Conservation (phyloP, 2,113 vertebrate species). For the Cervus canadensis region DNA sequence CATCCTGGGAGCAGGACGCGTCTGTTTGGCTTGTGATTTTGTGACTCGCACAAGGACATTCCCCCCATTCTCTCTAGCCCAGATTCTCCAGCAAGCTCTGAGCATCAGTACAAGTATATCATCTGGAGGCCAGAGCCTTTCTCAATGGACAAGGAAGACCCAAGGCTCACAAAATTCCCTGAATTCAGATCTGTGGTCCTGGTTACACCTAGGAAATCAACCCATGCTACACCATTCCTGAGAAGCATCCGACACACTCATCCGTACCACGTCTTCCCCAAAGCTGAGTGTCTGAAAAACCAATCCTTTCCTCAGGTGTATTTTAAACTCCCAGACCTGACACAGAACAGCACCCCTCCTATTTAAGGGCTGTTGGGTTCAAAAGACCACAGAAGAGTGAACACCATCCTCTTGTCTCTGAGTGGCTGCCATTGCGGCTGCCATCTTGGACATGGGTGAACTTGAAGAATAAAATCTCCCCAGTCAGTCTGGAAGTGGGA, state of each 20-base stretch:
- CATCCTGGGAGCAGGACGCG: background rate
- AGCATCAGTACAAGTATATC: background rate
- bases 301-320: background rate
- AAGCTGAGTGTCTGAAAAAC: background rate
- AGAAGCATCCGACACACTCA: too few relatives aligned
- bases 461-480: background rate
- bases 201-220: background rate
- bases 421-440: background rate
- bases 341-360: background rate
- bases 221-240: accelerated
- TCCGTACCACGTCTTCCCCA: background rate
- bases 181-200: background rate
- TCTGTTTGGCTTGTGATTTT: background rate
- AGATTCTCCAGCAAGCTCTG: background rate
- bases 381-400: background rate
- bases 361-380: background rate
- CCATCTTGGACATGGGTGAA: background rate
- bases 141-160: background rate
- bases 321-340: background rate
- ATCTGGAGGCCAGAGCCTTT: background rate
- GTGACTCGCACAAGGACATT: accelerated
- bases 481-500: background rate
- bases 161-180: background rate
- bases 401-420: background rate
- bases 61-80: background rate